Evolutionary conservation across 1,140 invertebrate genomes (phyloP), one percentile per base, ranked within the genome.

Genomic region (Drosophila hydei): DNA sequence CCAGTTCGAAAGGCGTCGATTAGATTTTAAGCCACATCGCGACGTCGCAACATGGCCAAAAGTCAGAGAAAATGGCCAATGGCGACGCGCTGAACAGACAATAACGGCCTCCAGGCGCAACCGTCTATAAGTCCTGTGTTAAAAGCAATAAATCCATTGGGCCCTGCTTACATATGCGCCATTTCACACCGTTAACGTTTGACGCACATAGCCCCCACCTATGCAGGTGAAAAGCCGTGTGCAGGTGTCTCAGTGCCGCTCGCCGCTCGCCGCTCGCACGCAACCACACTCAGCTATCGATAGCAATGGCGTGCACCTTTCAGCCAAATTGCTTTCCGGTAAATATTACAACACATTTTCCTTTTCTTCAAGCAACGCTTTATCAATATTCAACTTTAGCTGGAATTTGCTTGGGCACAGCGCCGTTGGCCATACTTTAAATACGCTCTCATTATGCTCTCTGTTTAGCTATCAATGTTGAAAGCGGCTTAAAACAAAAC

Each of bases 131-230:
- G 88, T 89, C 83, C 79, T 89, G 75, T 72, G 67, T 75, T 75
- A 88, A 88, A 74, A 79, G 72, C 84, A 84, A 88, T 88, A 88
- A 88, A 88, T 88, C 83, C 63, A 77, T 67, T 63, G 47, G 59
- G 58, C 48, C 72, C 81, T 89, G 75, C 83, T 88, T 88, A 88
- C 75, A 72, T 89, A 88, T 88, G 83, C 83, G 72, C 84, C 85
- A 88, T 88, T 88, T 88, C 83, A 89, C 83, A 88, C 83, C 79
- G 83, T 88, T 88, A 65, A 74, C 81, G 77, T 81, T 77, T 87
- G 73, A 80, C 62, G 65, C 70, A 77, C 8, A n/a, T n/a, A n/a
- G n/a, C n/a, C n/a, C n/a, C n/a, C n/a, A n/a, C n/a, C n/a, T n/a
- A n/a, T n/a, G n/a, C n/a, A n/a, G n/a, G n/a, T n/a, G n/a, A n/a